Evolutionary conservation across 1,140 invertebrate species (phyloP).

Genomic region (Coelopa frigida): DNA sequence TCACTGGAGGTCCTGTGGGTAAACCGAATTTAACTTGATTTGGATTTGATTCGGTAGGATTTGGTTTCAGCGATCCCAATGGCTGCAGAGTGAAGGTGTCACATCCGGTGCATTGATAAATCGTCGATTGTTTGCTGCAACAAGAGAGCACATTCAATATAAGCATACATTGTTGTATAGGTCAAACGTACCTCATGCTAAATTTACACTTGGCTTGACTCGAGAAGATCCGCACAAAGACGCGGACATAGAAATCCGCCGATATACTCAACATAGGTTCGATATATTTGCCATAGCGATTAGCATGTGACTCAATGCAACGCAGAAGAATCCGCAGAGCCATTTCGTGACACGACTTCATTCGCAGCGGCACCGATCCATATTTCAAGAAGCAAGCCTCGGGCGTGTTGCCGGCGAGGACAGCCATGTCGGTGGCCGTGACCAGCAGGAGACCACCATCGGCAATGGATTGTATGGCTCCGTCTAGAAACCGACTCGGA

Average conservation of each 20-base stretch:
- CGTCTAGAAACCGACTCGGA: constrained; percentile 87
- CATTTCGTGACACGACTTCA: constrained; percentile 93
- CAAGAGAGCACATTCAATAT: constrained; percentile 6
- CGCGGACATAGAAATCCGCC: constrained; percentile 94
- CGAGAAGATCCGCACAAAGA: constrained; percentile 81
- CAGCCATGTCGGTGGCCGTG: constrained; percentile 97
- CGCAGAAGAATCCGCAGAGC: constrained; percentile 88
- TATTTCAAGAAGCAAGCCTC: constrained; percentile 93
- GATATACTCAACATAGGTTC: constrained; percentile 85
- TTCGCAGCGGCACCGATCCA: constrained; percentile 79
- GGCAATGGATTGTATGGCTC: constrained; percentile 73
- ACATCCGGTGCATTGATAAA: constrained; percentile 87
- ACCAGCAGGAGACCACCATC: constrained; percentile 82
- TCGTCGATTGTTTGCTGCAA: constrained; percentile 71
- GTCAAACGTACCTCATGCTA: constrained; percentile 56
- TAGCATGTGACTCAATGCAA: constrained; percentile 84
- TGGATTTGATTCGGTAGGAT: constrained; percentile 51
- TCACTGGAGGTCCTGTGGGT: constrained; percentile 59
- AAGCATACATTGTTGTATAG: background rate
- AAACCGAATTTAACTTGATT: constrained; percentile 58
- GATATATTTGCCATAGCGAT: constrained; percentile 88
- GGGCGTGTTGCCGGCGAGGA: constrained; percentile 89
- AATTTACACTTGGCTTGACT: constrained; percentile 78
- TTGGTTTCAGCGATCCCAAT: constrained; percentile 57
- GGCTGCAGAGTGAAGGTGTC: constrained; percentile 70